A percentile compares a stretch with the other conserved stretches of the same genome.
Evolutionary conservation across 2,888 invertebrate genomes (phyloP).

Genomic region (Drosophila diplacantha): DNA sequence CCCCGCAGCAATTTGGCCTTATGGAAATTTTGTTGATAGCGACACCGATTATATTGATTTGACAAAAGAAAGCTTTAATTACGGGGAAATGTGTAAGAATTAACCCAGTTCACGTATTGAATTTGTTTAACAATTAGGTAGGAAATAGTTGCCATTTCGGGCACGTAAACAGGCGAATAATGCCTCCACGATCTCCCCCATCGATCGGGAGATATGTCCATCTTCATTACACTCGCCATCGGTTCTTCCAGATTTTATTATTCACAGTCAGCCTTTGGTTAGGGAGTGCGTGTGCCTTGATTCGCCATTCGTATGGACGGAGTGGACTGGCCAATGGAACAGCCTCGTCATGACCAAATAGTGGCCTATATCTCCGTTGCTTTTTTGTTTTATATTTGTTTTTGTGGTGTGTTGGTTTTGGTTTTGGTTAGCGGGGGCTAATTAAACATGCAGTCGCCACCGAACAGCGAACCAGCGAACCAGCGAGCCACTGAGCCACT

Average conservation of each 20-base stretch:
- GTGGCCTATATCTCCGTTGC: slow-evolving; percentile 45
- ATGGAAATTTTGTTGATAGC: slow-evolving; percentile 11
- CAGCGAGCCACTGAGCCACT: slow-evolving; percentile 13
- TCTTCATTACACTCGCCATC: neutral
- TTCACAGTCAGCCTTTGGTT: slow-evolving; percentile 22
- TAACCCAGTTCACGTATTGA: slow-evolving; percentile 3
- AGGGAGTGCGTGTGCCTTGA: slow-evolving; percentile 14
- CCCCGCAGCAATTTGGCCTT: slow-evolving; percentile 3
- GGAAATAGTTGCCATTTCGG: slow-evolving; percentile 11
- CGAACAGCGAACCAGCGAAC: slow-evolving; percentile 34
- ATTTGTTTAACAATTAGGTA: too few relatives aligned
- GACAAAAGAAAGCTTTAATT: slow-evolving; percentile 29
- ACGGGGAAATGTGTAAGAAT: slow-evolving; percentile 11
- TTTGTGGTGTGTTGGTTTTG: slow-evolving; percentile 4
- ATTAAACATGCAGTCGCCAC: slow-evolving; percentile 60
- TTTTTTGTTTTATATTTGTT: slow-evolving; percentile 26
- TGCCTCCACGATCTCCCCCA: slow-evolving; percentile 3
- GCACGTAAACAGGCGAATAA: slow-evolving; percentile 11
- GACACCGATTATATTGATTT: slow-evolving; percentile 22
- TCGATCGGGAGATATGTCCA: neutral
- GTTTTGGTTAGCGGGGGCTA: slow-evolving; percentile 54
- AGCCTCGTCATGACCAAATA: slow-evolving; percentile 40
- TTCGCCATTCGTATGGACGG: slow-evolving; percentile 22
- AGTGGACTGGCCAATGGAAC: slow-evolving; percentile 18
- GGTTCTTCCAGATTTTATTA: slow-evolving; percentile 10